These are phyloP conservation scores for Danaus melanippus DNA, from an alignment of 1,140 invertebrate species.

Conservation along the genomic window DNA sequence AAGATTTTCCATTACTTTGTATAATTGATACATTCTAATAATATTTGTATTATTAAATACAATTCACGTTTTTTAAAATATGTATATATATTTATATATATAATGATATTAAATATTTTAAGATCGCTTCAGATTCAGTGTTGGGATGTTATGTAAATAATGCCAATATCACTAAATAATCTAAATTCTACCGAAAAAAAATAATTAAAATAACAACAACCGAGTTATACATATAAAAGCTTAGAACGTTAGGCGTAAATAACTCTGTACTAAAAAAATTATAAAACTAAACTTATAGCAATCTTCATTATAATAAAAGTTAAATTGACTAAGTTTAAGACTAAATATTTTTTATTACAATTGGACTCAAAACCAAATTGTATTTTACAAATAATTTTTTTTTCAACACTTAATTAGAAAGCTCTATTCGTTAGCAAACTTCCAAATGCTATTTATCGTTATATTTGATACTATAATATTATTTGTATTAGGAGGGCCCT, in stretches of 20 bases:
- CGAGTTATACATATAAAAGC: conserved; percentile 54
- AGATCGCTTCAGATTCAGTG: too few species aligned
- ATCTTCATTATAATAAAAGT: conserved; percentile 38
- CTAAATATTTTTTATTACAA: conserved; percentile 47
- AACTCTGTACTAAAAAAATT: conserved; percentile 35
- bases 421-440: conserved; percentile 41
- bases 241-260: conserved; percentile 38
- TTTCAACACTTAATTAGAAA: conserved; percentile 46
- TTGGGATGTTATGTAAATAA: conserved; percentile 8
- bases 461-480: conserved; percentile 34
- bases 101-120: too few species aligned
- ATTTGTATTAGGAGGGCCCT: conserved; percentile 22
- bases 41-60: too few species aligned
- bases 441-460: conserved; percentile 31
- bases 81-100: too few species aligned
- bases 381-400: conserved; percentile 33
- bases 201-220: conserved; percentile 47
- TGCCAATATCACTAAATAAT: conserved; percentile 23
- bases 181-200: conserved; percentile 53
- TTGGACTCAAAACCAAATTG: conserved; percentile 50
- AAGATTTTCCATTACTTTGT: too few species aligned
- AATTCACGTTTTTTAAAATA: too few species aligned
- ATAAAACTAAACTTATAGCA: conserved; percentile 54
- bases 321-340: conserved; percentile 58
- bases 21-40: too few species aligned